Evolutionary conservation across 2,113 vertebrate species (phyloP).

Genomic region (Saimiri boliviensis): DNA sequence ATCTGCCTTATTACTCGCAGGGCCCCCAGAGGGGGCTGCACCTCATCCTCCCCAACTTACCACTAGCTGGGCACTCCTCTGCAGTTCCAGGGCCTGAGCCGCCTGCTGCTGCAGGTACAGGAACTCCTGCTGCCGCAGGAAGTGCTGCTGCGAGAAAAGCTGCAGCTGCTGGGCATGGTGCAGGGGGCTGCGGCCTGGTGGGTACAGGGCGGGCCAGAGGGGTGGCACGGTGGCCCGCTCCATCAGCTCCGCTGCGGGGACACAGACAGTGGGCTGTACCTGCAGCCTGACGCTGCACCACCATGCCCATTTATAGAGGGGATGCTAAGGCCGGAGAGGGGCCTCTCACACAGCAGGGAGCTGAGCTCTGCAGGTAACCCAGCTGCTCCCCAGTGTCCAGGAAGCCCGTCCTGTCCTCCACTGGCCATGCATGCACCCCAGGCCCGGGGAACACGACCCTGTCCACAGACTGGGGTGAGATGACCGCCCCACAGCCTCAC

Average conservation of each 20-base stretch:
- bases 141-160: slow-evolving; percentile 97
- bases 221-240: slow-evolving; percentile 89
- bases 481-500: rapidly evolving
- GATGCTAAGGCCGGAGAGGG: not conserved
- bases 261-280: not conserved
- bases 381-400: not conserved
- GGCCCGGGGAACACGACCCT: not conserved
- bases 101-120: slow-evolving; percentile 98
- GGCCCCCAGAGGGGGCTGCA: not conserved
- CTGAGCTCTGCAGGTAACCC: not conserved
- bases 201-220: slow-evolving; percentile 94
- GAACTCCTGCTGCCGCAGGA: slow-evolving; percentile 96
- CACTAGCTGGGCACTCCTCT: slow-evolving; percentile 91
- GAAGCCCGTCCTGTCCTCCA: not conserved
- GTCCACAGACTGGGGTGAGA: rapidly evolving
- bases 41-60: not conserved
- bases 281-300: rapidly evolving
- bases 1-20: rapidly evolving
- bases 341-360: rapidly evolving
- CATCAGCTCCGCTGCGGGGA: slow-evolving; percentile 90
- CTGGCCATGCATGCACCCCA: not conserved
- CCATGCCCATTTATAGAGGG: rapidly evolving
- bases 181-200: slow-evolving; percentile 89
- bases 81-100: slow-evolving; percentile 95
- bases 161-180: slow-evolving; percentile 98